A percentile compares a stretch with the other conserved stretches of the same genome.
Conservation (phyloP, 2,113 vertebrate species). For the Pogonocichla stellata region DNA sequence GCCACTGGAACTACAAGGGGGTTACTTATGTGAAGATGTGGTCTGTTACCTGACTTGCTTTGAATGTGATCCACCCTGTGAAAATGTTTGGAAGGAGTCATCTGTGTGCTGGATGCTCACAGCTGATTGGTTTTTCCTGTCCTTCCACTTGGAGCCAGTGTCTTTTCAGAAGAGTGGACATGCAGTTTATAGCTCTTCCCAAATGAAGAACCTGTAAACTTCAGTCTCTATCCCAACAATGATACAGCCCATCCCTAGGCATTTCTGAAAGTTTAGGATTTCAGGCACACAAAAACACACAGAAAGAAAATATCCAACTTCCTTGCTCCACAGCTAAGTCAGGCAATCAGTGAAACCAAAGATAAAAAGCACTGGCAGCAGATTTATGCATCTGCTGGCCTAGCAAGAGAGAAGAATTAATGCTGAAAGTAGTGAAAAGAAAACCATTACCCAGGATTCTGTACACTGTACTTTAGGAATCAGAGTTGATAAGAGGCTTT, state of each 20-base stretch:
- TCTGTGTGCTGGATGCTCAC: not conserved
- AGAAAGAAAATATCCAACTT: not conserved
- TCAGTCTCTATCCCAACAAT: not conserved
- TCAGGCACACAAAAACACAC: not conserved
- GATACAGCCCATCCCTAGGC: not conserved
- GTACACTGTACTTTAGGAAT: not conserved
- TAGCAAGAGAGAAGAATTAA: slow-evolving; percentile 28
- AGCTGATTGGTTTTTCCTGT: not conserved
- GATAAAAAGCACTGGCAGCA: not conserved
- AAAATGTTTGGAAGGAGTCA: not conserved
- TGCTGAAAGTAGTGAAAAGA: slow-evolving; percentile 11
- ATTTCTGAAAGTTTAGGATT: not conserved
- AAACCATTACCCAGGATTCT: slow-evolving; percentile 27
- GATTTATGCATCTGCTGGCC: slow-evolving; percentile 4
- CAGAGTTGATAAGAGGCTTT: slow-evolving; percentile 43
- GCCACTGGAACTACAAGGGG: not conserved
- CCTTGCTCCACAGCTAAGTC: not conserved
- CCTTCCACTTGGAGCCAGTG: not conserved
- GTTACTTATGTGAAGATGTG: not conserved
- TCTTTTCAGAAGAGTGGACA: not conserved
- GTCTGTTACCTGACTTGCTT: not conserved
- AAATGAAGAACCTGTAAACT: not conserved
- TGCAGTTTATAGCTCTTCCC: not conserved
- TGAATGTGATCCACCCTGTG: not conserved
- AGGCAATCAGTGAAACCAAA: not conserved